Evolutionary conservation across 2,888 invertebrate genomes (phyloP).

Genomic region (Fragum sueziense): DNA sequence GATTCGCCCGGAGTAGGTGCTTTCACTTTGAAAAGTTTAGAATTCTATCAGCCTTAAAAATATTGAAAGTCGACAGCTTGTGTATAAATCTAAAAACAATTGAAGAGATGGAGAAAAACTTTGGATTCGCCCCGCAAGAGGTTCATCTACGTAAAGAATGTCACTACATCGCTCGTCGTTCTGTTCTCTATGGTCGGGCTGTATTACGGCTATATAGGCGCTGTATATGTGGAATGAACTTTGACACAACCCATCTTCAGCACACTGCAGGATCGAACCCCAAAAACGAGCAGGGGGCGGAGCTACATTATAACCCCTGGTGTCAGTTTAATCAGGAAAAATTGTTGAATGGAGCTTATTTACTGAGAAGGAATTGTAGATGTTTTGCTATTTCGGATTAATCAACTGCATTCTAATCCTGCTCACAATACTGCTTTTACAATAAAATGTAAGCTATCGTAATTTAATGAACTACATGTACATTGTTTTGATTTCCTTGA

Average conservation of each 20-base stretch:
- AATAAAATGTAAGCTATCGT: too few species aligned
- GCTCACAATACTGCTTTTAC: too few species aligned
- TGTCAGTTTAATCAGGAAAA: conserved; percentile 29
- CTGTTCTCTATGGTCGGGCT: conserved; percentile 39
- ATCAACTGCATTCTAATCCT: too few species aligned
- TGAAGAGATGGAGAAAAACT: not conserved
- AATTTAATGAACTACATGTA: too few species aligned
- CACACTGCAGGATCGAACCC: conserved; percentile 28
- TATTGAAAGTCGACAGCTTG: too few species aligned
- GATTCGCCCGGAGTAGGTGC: too few species aligned
- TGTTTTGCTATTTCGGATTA: conserved; percentile 39
- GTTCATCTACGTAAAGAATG: conserved; percentile 46
- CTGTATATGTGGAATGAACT: conserved; percentile 45
- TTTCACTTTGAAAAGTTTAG: too few species aligned
- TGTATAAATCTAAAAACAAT: too few species aligned
- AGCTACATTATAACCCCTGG: conserved; percentile 37
- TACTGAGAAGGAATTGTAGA: conserved; percentile 19
- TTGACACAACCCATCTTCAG: conserved; percentile 32
- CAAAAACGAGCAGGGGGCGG: conserved; percentile 41
- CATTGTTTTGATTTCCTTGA: too few species aligned
- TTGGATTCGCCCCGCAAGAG: conserved; percentile 26
- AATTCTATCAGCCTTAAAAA: too few species aligned
- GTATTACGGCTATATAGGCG: conserved; percentile 38
- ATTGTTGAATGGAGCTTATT: conserved; percentile 32
- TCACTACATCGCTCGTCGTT: conserved; percentile 42